Percentiles rank a stretch among this genome's conserved stretches.
Conservation (phyloP, 2,888 invertebrate genomes). For the Phrixothrix hirtus region DNA sequence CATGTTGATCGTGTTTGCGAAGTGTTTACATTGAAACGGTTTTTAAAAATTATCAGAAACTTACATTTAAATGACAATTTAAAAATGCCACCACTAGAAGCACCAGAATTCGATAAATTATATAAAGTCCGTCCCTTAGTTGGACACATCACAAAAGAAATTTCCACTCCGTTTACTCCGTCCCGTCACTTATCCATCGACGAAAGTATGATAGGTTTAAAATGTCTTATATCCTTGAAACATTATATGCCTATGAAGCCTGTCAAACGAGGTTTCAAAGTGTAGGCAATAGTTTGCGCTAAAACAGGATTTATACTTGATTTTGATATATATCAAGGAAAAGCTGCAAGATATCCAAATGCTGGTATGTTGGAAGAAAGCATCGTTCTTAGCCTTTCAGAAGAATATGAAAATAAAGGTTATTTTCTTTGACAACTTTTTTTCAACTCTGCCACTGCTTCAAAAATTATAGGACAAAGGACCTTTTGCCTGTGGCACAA, state of each 20-base stretch:
- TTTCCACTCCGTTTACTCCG: slow-evolving; percentile 11
- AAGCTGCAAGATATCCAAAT: slow-evolving; percentile 16
- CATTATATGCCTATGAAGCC: slow-evolving; percentile 36
- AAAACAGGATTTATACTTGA: slow-evolving; percentile 31
- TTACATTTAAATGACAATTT: slow-evolving; percentile 26
- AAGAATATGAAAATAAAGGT: slow-evolving; percentile 32
- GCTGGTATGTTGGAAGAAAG: slow-evolving; percentile 36
- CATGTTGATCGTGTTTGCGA: not conserved
- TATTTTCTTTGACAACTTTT: slow-evolving; percentile 26
- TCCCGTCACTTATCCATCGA: slow-evolving; percentile 18
- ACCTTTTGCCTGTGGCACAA: slow-evolving; percentile 43
- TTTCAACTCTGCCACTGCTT: slow-evolving; percentile 38
- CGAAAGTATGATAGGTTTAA: slow-evolving; percentile 22
- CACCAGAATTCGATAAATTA: slow-evolving; percentile 30
- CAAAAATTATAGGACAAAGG: slow-evolving; percentile 30
- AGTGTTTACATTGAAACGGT: not conserved
- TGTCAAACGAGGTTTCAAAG: slow-evolving; percentile 34
- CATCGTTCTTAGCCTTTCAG: slow-evolving; percentile 36
- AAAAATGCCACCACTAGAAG: slow-evolving; percentile 21
- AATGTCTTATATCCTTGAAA: slow-evolving; percentile 22
- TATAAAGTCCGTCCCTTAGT: slow-evolving; percentile 32
- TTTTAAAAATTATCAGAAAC: not conserved
- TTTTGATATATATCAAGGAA: slow-evolving; percentile 36
- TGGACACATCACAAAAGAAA: slow-evolving; percentile 4
- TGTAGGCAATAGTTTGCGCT: slow-evolving; percentile 34